Percentiles rank a stretch among this genome's conserved stretches.
Evolutionary conservation across 2,797 vertebrate genomes (phyloP).

Genomic region (Balearica regulorum): DNA sequence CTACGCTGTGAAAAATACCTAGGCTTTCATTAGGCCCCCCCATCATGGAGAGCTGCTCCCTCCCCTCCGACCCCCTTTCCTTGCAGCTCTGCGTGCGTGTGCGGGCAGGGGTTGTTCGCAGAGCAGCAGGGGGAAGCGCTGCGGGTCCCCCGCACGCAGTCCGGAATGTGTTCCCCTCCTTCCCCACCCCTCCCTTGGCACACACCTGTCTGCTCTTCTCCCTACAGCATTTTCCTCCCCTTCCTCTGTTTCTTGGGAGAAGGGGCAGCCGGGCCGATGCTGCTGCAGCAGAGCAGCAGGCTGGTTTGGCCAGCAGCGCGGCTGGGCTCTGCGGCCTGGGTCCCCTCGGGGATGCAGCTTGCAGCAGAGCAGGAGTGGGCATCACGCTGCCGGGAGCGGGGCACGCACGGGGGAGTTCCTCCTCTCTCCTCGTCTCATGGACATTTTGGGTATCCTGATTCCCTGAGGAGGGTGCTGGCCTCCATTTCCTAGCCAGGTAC

Average conservation of each 20-base stretch:
- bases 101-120: neutral
- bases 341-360: neutral
- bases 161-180: neutral
- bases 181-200: neutral
- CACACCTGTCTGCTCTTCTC: conserved; percentile 4
- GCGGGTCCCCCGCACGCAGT: neutral
- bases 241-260: neutral
- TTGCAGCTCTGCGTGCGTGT: neutral
- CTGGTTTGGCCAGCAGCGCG: neutral
- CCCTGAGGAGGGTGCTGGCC: neutral
- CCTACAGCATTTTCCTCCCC: neutral
- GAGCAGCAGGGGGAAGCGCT: neutral
- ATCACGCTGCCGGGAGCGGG: accelerated
- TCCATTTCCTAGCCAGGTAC: conserved; percentile 29
- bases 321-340: neutral
- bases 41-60: neutral
- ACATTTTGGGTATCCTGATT: neutral
- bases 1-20: neutral
- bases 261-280: neutral
- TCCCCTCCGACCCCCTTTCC: neutral
- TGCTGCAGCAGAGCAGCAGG: neutral
- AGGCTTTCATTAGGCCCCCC: neutral
- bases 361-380: neutral
- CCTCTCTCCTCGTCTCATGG: neutral
- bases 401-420: neutral